Conservation (phyloP, 2,797 vertebrate species). For the Graptemys geographica region DNA sequence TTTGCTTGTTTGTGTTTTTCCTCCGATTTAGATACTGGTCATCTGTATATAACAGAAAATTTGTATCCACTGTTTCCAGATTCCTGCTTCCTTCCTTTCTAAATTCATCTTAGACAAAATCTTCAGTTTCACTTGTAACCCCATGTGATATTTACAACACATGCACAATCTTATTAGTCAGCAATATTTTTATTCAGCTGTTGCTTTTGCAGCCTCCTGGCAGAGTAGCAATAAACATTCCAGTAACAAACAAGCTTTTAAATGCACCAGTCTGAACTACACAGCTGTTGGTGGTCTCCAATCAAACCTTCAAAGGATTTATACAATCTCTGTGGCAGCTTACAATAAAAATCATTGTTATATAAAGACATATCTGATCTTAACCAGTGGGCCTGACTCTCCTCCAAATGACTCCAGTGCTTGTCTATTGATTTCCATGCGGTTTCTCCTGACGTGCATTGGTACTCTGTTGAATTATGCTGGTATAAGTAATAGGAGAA, state of each 20-base stretch:
- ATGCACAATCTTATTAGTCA: conserved; percentile 34
- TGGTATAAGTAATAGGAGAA: conserved; percentile 33
- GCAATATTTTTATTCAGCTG: conserved; percentile 40
- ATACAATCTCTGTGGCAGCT: background rate
- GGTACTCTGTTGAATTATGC: conserved; percentile 26
- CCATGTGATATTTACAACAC: conserved; percentile 2
- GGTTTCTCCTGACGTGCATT: background rate
- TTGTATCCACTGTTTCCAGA: background rate
- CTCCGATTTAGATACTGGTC: background rate
- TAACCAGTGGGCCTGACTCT: background rate
- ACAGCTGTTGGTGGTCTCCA: conserved; percentile 33
- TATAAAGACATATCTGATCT: conserved; percentile 23
- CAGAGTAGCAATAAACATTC: conserved; percentile 32
- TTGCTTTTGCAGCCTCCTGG: conserved; percentile 31
- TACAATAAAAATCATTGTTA: background rate
- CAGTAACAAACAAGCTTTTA: conserved; percentile 52
- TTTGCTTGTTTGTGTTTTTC: background rate
- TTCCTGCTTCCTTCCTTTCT: conserved; percentile 1
- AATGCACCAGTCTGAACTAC: conserved; percentile 33
- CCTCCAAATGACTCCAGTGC: background rate
- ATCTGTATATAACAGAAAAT: background rate
- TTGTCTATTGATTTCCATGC: conserved; percentile 31
- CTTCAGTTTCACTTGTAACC: background rate
- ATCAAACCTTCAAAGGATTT: conserved; percentile 31
- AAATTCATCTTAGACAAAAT: conserved; percentile 23